Percentiles rank a stretch among this genome's conserved stretches.
Conservation (phyloP, 2,888 invertebrate species). For the Sclerodermus sp. region DNA sequence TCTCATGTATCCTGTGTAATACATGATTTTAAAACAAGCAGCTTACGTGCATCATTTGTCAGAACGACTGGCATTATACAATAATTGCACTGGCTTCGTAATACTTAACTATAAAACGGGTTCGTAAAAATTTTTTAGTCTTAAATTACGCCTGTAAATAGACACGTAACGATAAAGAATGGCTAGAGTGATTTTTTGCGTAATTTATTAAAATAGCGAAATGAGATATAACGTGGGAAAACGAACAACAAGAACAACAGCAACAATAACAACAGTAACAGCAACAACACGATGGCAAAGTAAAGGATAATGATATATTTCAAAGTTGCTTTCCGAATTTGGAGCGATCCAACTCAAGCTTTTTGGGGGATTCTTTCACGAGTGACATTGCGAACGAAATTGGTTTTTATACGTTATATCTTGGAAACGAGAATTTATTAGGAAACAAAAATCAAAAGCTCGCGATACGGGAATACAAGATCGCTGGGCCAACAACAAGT, state of each 20-base stretch:
- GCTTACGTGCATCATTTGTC: too few species aligned
- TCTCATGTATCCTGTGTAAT: not conserved
- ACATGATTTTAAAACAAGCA: too few species aligned
- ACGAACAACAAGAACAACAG: too few species aligned
- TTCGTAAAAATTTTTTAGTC: slow-evolving; percentile 30
- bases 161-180: not conserved
- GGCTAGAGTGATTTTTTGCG: not conserved
- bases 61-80: too few species aligned
- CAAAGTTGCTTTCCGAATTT: too few species aligned
- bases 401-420: not conserved
- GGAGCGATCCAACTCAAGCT: too few species aligned
- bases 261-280: too few species aligned
- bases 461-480: slow-evolving; percentile 10
- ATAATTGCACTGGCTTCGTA: slow-evolving; percentile 10
- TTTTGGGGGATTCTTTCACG: not conserved
- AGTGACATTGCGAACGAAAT: not conserved
- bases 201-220: not conserved
- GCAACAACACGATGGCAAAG: too few species aligned
- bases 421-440: not conserved
- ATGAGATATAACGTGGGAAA: not conserved
- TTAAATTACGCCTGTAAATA: slow-evolving; percentile 22
- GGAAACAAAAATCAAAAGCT: slow-evolving; percentile 28
- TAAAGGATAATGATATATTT: too few species aligned
- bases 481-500: not conserved
- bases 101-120: slow-evolving; percentile 30